Base-by-base conservation (phyloP, 2,888 invertebrate species). In the Parthenolecanium corni region DNA sequence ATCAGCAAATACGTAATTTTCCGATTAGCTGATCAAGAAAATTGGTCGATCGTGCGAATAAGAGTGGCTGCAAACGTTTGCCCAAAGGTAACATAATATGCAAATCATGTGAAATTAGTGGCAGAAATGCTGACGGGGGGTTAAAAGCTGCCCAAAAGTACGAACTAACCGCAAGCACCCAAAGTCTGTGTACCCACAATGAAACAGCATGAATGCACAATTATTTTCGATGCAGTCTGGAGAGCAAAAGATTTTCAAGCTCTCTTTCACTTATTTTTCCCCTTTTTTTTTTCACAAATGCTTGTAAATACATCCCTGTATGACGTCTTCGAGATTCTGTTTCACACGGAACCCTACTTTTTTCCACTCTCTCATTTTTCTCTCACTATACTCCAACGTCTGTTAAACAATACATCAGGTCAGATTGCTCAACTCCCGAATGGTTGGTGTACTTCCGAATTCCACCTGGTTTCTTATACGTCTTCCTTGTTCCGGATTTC, bases 401-500 rank as follows among this genome's bases (percentile, higher is more conserved):
- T 6, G 31, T 31, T 31, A 31, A 31, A 31, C 31, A 31, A 31
- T 31, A 9, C 23, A 38, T 16, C 51, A 61, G 61, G 61, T 61
- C 61, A 61, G 47, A 61, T 61, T 61, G 61, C 61, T 61, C 61
- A 61, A 61, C 61, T 61, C 61, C 49, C 61, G 16, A 54, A 36
- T 52, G 25, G 31, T 38, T 51, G 47, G 47, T 36, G 38, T 61
- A 61, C 61, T 61, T 61, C 61, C 61, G 61, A 61, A 61, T 61
- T 61, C 61, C 61, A 61, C 61, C 61, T 61, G 61, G 61, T 61
- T 38, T 42, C n/a, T 54, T 47, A 38, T 51, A n/a, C 36, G 58
- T 58, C 61, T 61, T 61, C 61, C 61, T 61, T 61, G 61, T 61
- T 61, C 61, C 61, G 61, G 61, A 61, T 31, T 31, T 31, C n/a